Conservation (phyloP, 2,888 invertebrate species). For the Cabera pusaria region DNA sequence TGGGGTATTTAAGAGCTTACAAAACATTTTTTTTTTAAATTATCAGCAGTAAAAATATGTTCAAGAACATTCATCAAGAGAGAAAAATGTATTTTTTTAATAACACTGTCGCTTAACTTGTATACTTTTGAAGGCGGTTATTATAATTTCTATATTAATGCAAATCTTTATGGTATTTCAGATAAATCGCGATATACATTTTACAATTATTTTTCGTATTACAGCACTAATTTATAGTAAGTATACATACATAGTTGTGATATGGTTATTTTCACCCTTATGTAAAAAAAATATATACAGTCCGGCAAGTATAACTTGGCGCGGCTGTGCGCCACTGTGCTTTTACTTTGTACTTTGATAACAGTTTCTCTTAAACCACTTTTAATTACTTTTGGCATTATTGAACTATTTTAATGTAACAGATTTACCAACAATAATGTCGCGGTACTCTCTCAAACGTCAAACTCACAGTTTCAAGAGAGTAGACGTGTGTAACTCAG, state of each 20-base stretch:
- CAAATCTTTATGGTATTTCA: slow-evolving; percentile 38
- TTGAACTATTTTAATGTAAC: too few relatives aligned
- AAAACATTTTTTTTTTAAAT: background rate
- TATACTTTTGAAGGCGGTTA: slow-evolving; percentile 36
- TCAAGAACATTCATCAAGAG: background rate
- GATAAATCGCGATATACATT: slow-evolving; percentile 60
- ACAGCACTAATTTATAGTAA: slow-evolving; percentile 55
- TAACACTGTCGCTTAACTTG: slow-evolving; percentile 26
- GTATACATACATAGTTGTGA: slow-evolving; percentile 74
- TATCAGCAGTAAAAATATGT: background rate
- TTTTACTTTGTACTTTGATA: too few relatives aligned
- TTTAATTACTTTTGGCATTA: too few relatives aligned
- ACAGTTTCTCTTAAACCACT: too few relatives aligned
- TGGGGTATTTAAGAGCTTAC: background rate
- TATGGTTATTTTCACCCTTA: slow-evolving; percentile 71
- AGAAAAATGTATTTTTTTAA: slow-evolving; percentile 9
- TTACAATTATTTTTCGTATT: slow-evolving; percentile 52
- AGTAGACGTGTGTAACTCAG: too few relatives aligned
- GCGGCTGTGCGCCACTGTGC: too few relatives aligned
- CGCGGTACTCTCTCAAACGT: too few relatives aligned
- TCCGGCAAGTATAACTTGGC: too few relatives aligned
- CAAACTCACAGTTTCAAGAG: too few relatives aligned
- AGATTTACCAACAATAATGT: too few relatives aligned
- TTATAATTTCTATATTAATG: slow-evolving; percentile 27
- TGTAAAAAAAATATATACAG: slow-evolving; percentile 9